phyloP scores from a whole-genome alignment of 2,888 invertebrate genomes.

The Xylota sylvarum region DNA sequence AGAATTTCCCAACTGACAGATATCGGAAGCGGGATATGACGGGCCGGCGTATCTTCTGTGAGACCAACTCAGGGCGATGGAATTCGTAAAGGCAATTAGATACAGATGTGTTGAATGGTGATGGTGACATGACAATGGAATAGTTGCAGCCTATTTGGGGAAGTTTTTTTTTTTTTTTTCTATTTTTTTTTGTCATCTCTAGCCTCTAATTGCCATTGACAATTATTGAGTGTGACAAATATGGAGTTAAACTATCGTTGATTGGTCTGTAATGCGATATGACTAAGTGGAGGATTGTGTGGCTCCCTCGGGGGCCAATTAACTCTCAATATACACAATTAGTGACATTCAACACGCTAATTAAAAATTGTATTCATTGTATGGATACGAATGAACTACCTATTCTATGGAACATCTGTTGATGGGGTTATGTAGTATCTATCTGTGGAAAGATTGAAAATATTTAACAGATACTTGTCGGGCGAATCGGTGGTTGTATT shows the following conservation, averaged over 20 bases:
- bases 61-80: slow-evolving; percentile 36
- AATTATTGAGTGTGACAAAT: slow-evolving; percentile 58
- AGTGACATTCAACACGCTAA: slow-evolving; percentile 45
- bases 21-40: slow-evolving; percentile 57
- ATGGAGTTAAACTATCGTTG: slow-evolving; percentile 52
- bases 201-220: slow-evolving; percentile 61
- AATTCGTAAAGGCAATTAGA: slow-evolving; percentile 43
- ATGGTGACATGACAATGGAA: slow-evolving; percentile 55
- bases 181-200: slow-evolving; percentile 1
- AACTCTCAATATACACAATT: slow-evolving; percentile 57
- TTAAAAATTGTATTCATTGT: slow-evolving; percentile 16
- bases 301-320: slow-evolving; percentile 52
- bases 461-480: too few relatives aligned
- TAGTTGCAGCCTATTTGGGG: slow-evolving; percentile 47
- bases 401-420: neutral
- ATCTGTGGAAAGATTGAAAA: too few relatives aligned
- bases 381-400: neutral
- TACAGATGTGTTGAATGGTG: slow-evolving; percentile 44
- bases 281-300: slow-evolving; percentile 53
- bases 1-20: slow-evolving; percentile 60
- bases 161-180: slow-evolving; percentile 12
- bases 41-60: slow-evolving; percentile 12
- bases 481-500: too few relatives aligned
- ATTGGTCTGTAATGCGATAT: slow-evolving; percentile 61
- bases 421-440: neutral